Evolutionary conservation across 2,888 invertebrate genomes (phyloP).

Genomic region (Leucophenga maculata): DNA sequence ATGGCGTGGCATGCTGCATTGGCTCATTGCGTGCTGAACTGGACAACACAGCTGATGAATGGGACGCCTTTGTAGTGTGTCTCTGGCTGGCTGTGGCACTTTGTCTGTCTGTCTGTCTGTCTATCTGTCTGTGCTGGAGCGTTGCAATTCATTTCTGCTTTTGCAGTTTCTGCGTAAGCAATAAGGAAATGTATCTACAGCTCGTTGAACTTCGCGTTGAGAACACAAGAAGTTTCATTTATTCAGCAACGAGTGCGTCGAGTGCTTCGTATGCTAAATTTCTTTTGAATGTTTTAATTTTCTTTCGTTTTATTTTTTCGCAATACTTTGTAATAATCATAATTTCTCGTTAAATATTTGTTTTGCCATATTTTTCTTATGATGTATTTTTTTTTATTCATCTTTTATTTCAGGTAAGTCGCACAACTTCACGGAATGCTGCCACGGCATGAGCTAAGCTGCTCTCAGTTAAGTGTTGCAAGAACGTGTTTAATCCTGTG

Average conservation of each 20-base stretch:
- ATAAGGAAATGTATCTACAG: slow-evolving; percentile 7
- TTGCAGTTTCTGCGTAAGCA: background rate
- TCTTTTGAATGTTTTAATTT: background rate
- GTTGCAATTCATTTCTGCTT: background rate
- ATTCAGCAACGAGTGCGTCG: no score
- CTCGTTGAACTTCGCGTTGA: background rate
- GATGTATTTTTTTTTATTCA: background rate
- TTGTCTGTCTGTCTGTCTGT: background rate
- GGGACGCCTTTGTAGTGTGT: background rate
- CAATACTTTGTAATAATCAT: no score
- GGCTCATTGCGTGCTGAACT: slow-evolving; percentile 7
- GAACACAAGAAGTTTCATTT: background rate
- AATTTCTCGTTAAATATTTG: background rate
- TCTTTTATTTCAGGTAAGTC: background rate
- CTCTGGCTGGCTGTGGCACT: no score
- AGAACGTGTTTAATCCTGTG: background rate
- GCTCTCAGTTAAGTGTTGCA: background rate
- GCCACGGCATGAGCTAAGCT: no score
- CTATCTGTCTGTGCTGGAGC: background rate
- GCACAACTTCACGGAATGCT: no score
- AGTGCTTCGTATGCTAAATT: background rate
- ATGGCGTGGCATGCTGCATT: slow-evolving; percentile 2
- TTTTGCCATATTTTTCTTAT: background rate
- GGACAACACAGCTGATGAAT: background rate
- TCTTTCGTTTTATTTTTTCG: background rate